Conservation (phyloP, 2,888 invertebrate species). For the Cantharis flavilabris region DNA sequence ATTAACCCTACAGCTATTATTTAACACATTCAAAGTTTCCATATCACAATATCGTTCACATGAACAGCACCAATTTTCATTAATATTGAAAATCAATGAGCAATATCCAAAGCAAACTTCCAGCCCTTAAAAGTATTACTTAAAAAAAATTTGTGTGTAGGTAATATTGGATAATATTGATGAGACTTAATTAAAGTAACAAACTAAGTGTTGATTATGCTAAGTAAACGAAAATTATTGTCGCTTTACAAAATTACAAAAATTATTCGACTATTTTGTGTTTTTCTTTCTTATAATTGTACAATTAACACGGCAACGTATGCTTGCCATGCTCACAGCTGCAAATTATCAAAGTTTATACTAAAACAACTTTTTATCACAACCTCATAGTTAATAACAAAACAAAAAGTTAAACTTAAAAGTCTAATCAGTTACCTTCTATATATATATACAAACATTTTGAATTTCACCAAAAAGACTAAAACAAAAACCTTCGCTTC, state of each 20-base stretch:
- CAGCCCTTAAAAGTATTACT: conserved; percentile 11
- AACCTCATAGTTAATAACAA: conserved; percentile 20
- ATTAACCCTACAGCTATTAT: conserved; percentile 16
- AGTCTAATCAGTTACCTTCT: conserved; percentile 5
- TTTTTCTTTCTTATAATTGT: background rate
- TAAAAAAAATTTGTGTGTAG: background rate
- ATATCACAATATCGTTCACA: conserved; percentile 43
- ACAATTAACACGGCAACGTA: conserved; percentile 1
- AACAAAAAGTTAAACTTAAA: conserved; percentile 13
- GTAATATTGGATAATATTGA: background rate
- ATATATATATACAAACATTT: conserved; percentile 6
- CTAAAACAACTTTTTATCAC: conserved; percentile 26
- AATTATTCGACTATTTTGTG: conserved; percentile 16
- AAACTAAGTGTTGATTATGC: conserved; percentile 1
- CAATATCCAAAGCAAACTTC: conserved; percentile 23
- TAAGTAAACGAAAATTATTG: conserved; percentile 23
- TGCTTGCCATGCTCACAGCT: conserved; percentile 12
- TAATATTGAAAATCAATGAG: conserved; percentile 27
- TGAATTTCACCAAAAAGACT: conserved; percentile 7
- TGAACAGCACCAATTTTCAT: conserved; percentile 32
- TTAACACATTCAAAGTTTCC: conserved; percentile 43
- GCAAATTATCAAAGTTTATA: conserved; percentile 15
- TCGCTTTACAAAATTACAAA: conserved; percentile 28
- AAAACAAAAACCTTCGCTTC: conserved; percentile 12
- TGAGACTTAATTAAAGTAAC: background rate